These are phyloP conservation scores for Charadrius vociferus DNA, from an alignment of 2,113 vertebrate genomes.

Conservation along the genomic window DNA sequence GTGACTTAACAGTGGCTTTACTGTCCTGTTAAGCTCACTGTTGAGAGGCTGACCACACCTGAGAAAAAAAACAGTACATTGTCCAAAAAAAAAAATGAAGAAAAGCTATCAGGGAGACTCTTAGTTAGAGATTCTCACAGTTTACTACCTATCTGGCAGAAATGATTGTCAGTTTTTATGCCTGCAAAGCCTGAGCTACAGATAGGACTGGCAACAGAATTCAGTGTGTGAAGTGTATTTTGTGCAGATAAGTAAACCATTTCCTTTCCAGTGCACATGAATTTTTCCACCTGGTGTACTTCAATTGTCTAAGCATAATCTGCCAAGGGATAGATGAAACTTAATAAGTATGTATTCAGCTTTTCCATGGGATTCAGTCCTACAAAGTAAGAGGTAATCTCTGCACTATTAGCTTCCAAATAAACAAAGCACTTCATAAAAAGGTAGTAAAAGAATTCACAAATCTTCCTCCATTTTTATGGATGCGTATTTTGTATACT, in stretches of 20 bases:
- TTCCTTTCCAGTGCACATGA: background rate
- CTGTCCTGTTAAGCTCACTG: background rate
- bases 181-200: background rate
- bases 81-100: background rate
- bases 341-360: background rate
- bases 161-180: background rate
- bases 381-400: background rate
- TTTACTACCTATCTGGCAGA: background rate
- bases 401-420: background rate
- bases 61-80: background rate
- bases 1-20: background rate
- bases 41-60: background rate
- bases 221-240: background rate
- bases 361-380: background rate
- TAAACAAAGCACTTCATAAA: background rate
- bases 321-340: background rate
- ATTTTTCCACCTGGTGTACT: background rate
- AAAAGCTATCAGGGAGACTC: background rate
- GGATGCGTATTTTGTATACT: background rate
- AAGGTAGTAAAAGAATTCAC: background rate
- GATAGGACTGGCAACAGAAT: background rate
- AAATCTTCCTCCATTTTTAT: background rate
- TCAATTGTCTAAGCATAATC: background rate
- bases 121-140: background rate
- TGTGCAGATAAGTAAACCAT: background rate